A percentile compares a stretch with the other conserved stretches of the same genome.
These are phyloP conservation scores for Catocala sponsa DNA, from an alignment of 2,888 invertebrate genomes.

Conservation along the genomic window DNA sequence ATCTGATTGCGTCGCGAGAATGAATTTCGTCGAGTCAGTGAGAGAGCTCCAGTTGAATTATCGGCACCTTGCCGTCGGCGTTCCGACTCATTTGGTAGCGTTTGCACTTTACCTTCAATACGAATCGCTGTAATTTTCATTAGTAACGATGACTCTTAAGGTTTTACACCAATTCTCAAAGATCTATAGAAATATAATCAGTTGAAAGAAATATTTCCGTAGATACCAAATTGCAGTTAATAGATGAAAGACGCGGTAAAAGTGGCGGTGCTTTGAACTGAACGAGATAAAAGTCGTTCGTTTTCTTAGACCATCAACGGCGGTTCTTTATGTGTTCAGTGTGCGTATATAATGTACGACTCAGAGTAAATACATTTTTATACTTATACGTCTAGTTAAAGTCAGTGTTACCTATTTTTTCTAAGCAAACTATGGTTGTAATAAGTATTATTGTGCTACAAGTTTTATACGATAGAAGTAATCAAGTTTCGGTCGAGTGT, in stretches of 20 bases:
- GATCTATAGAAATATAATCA: constrained; percentile 47
- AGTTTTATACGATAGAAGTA: no score
- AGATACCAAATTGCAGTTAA: constrained; percentile 32
- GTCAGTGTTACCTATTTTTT: no score
- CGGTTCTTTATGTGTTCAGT: constrained; percentile 19
- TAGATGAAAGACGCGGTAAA: constrained; percentile 41
- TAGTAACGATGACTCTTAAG: constrained; percentile 56
- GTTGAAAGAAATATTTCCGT: constrained; percentile 42
- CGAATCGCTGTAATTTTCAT: constrained; percentile 68
- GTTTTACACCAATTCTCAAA: constrained; percentile 44
- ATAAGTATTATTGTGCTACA: no score
- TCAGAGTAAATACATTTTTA: no score
- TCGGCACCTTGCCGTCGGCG: constrained; percentile 70
- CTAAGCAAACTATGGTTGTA: no score
- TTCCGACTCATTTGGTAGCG: constrained; percentile 75
- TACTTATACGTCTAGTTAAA: no score
- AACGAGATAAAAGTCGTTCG: constrained; percentile 33
- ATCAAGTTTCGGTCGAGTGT: no score
- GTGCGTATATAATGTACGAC: constrained; percentile 13
- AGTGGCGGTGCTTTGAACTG: constrained; percentile 31
- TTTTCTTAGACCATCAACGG: constrained; percentile 20
- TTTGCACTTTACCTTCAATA: constrained; percentile 72
- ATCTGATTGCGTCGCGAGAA: constrained; percentile 68
- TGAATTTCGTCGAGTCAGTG: constrained; percentile 72
- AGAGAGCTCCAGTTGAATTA: constrained; percentile 70